phyloP scores from a whole-genome alignment of 2,888 invertebrate genomes.

The Pherbina coryleti region DNA sequence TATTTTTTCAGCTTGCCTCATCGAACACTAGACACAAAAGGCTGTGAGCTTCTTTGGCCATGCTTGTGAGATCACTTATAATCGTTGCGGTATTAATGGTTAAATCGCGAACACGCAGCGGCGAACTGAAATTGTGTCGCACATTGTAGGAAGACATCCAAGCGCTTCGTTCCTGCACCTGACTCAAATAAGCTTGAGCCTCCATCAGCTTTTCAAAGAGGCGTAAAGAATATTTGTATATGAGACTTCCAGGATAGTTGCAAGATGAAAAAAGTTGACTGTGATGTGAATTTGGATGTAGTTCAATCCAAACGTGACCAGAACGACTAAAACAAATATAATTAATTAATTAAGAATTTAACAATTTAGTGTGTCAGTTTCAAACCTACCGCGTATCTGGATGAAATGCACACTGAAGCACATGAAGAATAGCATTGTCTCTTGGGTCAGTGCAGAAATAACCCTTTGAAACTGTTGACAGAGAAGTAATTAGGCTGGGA shows the following conservation, averaged over 20 bases:
- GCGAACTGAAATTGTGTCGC: constrained; percentile 77
- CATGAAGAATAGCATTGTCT: constrained; percentile 69
- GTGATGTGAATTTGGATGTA: constrained; percentile 74
- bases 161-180: constrained; percentile 67
- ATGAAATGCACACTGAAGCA: constrained; percentile 73
- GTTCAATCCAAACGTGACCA: constrained; percentile 72
- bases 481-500: constrained; percentile 75
- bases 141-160: constrained; percentile 82
- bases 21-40: constrained; percentile 74
- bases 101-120: constrained; percentile 76
- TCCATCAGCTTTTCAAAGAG: constrained; percentile 68
- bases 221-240: constrained; percentile 70
- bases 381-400: constrained; percentile 61
- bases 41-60: constrained; percentile 73
- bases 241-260: constrained; percentile 75
- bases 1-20: constrained; percentile 57
- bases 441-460: constrained; percentile 73
- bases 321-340: constrained; percentile 56
- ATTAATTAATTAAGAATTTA: background rate
- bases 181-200: constrained; percentile 64
- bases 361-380: background rate
- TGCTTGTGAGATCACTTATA: constrained; percentile 72
- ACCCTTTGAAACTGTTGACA: constrained; percentile 74
- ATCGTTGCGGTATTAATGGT: constrained; percentile 73
- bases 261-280: constrained; percentile 76